Base-by-base conservation (phyloP, 2,888 invertebrate species). In the Cabera pusaria region DNA sequence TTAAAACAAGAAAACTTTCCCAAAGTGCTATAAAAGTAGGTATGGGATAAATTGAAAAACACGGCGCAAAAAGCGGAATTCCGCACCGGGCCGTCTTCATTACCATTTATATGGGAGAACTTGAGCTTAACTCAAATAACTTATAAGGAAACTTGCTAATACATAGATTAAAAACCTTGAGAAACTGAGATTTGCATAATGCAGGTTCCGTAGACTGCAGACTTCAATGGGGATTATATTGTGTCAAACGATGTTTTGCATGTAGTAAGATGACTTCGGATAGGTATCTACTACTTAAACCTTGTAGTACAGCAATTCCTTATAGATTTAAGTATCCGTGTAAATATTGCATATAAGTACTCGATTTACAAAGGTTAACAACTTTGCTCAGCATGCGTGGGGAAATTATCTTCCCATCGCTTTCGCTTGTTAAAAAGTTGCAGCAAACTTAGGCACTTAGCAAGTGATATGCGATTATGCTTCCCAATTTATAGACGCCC, bases 51-150 rank as follows among this genome's bases (percentile, higher is more conserved):
- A 77, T 78, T 79, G 77, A 78, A 78, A 74, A 76, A 73, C 66
- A 72, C 38, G 49, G 33, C 29, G 53, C 59, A 65, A 65, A 65
- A 64, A 62, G 45, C 50, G 32, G 44, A 32, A 64, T 53, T 64
- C 51, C 38, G 24, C 36, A 20, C 19, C 44, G 50, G 42, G 29
- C 42, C 40, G 31, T 44, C 62, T 56, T 68, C 72, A 82, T 82
- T 82, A 72, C 70, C 82, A 82, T 82, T 79, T 82, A 80, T 80
- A 82, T 82, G 63, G 80, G 55, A 61, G 67, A 82, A 82, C 71
- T 81, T 80, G 65, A 41, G 63, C 42, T 35, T 36, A 57, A 44
- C 62, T 59, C 56, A 54, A 62, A 62, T 59, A 64, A 72, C 66
- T 72, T 67, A 59, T 52, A 62, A 55, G 54, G 54, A 57, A 71